Conservation (phyloP, 2,888 invertebrate genomes). For the Ectropis crepuscularia region DNA sequence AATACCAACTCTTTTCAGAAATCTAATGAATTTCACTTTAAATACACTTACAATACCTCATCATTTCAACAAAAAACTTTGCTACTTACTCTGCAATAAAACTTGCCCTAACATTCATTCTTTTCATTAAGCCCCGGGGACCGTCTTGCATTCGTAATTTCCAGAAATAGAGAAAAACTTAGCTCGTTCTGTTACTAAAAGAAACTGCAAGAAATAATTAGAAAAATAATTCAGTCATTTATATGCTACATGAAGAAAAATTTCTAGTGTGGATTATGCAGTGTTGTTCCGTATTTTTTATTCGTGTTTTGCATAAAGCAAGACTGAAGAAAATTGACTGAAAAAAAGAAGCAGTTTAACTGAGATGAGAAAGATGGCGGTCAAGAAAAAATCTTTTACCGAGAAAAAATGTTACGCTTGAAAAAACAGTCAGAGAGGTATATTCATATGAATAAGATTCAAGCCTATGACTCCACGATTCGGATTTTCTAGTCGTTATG, state of each 20-base stretch:
- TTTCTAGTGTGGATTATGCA: constrained; percentile 18
- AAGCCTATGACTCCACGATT: too few species aligned
- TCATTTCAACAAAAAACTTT: background rate
- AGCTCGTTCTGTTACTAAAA: constrained; percentile 40
- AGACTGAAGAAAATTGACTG: too few species aligned
- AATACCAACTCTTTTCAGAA: background rate
- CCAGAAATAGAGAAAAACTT: constrained; percentile 43
- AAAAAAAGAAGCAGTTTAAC: too few species aligned
- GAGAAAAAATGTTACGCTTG: too few species aligned
- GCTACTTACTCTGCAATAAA: constrained; percentile 11
- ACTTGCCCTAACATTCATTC: constrained; percentile 11
- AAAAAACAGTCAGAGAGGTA: too few species aligned
- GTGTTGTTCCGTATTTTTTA: background rate
- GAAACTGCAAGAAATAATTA: constrained; percentile 52
- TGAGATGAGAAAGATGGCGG: too few species aligned
- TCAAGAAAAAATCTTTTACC: too few species aligned
- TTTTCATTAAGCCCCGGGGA: constrained; percentile 38
- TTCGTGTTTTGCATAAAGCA: too few species aligned
- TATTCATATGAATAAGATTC: too few species aligned
- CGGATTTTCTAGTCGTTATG: too few species aligned
- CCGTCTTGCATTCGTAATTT: constrained; percentile 48
- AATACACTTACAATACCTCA: background rate
- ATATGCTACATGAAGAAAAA: constrained; percentile 42
- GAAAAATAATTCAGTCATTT: constrained; percentile 50
- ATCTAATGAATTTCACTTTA: background rate